Evolutionary conservation across 2,888 invertebrate species (phyloP).

Genomic region (Tridacna gigas): DNA sequence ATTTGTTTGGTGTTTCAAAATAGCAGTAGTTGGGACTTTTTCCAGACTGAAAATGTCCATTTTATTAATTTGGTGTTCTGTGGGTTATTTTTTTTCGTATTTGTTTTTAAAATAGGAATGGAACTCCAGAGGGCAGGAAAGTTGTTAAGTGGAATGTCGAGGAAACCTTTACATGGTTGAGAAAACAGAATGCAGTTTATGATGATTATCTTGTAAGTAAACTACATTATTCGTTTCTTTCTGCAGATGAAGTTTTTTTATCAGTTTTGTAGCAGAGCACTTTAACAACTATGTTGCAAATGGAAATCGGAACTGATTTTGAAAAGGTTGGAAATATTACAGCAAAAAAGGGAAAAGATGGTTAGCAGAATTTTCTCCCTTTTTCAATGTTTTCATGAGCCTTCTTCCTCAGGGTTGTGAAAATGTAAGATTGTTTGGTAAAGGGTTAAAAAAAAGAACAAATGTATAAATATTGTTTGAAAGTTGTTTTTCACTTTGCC

Average conservation of each 20-base stretch:
- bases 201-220: conserved; percentile 83
- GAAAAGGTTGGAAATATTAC: background rate
- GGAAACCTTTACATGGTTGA: conserved; percentile 97
- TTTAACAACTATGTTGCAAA: background rate
- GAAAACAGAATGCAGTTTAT: conserved; percentile 92
- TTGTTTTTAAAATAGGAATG: too few species aligned
- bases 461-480: too few species aligned
- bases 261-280: background rate
- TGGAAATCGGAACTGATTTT: background rate
- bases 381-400: background rate
- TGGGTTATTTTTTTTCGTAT: too few species aligned
- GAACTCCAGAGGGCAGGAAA: conserved; percentile 96
- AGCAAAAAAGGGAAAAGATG: background rate
- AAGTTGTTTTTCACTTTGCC: too few species aligned
- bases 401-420: background rate
- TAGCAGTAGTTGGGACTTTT: too few species aligned
- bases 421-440: too few species aligned
- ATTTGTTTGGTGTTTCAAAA: too few species aligned
- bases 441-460: too few species aligned
- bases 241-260: background rate
- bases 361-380: background rate
- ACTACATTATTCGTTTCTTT: background rate
- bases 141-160: conserved; percentile 99
- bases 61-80: too few species aligned
- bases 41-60: too few species aligned